A percentile compares a stretch with the other conserved stretches of the same genome.
phyloP scores from a whole-genome alignment of 2,888 invertebrate species.

The Callyntrura sp. region DNA sequence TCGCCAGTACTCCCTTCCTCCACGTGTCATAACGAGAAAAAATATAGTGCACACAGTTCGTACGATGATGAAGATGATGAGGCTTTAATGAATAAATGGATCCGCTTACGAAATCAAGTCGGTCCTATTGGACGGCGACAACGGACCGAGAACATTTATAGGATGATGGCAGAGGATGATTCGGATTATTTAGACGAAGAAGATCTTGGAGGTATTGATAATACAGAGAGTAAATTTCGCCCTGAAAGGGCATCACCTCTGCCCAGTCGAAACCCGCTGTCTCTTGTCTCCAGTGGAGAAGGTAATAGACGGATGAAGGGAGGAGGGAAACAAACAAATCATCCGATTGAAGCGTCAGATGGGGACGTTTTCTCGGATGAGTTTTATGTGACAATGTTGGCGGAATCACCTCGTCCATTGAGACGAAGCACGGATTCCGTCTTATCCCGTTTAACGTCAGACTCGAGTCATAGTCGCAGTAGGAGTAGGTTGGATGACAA shows the following conservation, averaged over 20 bases:
- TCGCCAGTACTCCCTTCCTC: constrained; percentile 38
- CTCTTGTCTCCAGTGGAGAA: constrained; percentile 23
- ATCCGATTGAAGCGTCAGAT: constrained; percentile 66
- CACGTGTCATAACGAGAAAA: constrained; percentile 10
- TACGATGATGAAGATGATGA: constrained; percentile 75
- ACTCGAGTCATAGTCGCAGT: constrained; percentile 79
- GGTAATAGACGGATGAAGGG: background rate
- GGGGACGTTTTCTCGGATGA: constrained; percentile 81
- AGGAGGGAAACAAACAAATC: background rate
- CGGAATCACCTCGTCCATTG: constrained; percentile 81
- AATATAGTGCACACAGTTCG: background rate
- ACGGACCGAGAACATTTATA: constrained; percentile 81
- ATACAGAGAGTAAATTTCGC: constrained; percentile 38
- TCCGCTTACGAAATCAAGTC: constrained; percentile 75
- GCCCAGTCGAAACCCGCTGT: constrained; percentile 40
- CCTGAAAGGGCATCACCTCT: constrained; percentile 39
- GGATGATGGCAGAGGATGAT: constrained; percentile 80
- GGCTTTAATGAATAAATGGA: constrained; percentile 79
- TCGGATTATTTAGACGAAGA: constrained; percentile 79
- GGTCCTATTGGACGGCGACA: constrained; percentile 79
- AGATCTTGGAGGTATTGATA: constrained; percentile 27
- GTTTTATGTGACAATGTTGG: constrained; percentile 82
- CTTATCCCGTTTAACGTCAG: constrained; percentile 81
- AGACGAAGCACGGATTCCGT: constrained; percentile 81
- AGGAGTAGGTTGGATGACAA: constrained; percentile 77